phyloP scores from a whole-genome alignment of 2,113 vertebrate species.

The Okapia johnstoni region DNA sequence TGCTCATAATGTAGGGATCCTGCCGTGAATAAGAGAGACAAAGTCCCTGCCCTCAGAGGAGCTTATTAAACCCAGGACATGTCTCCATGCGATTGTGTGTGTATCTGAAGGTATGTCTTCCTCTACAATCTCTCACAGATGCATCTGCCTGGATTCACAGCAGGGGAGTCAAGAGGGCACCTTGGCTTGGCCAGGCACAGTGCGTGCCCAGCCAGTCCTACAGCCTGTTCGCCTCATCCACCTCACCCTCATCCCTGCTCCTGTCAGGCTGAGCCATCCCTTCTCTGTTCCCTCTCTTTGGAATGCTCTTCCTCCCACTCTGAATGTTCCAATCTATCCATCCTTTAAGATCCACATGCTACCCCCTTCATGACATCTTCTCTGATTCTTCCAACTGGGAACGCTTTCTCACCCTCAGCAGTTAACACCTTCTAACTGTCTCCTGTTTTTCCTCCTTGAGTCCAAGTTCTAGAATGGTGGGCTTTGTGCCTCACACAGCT shows the following conservation, averaged over 20 bases:
- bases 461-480: not conserved
- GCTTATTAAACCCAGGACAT: not conserved
- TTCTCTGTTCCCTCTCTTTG: not conserved
- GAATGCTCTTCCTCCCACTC: not conserved
- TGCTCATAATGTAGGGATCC: conserved; percentile 1
- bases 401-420: not conserved
- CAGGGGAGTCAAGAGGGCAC: not conserved
- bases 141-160: not conserved
- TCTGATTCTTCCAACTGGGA: not conserved
- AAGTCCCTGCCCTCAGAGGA: not conserved
- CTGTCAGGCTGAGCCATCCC: not conserved
- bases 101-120: not conserved
- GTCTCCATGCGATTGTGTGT: not conserved
- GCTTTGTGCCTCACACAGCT: not conserved
- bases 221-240: accelerated
- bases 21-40: not conserved
- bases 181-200: not conserved
- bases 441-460: not conserved
- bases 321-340: not conserved
- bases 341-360: not conserved
- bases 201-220: not conserved
- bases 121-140: not conserved
- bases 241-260: not conserved
- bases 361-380: not conserved
- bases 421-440: not conserved